Conservation (phyloP, 2,797 vertebrate species). For the Acrocephalus scirpaceus region DNA sequence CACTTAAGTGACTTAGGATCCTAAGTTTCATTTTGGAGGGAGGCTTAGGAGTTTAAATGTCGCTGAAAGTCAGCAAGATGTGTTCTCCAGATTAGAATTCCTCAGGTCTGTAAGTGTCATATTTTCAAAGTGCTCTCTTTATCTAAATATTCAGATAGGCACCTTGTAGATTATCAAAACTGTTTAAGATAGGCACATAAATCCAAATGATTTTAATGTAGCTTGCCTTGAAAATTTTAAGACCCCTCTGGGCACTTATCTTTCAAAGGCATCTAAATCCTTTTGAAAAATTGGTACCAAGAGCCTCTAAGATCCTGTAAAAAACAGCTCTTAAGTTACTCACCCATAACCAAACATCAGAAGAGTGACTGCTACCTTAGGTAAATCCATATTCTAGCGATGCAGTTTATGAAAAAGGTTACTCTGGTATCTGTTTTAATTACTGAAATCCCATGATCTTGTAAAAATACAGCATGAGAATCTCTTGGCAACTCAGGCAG, state of each 20-base stretch:
- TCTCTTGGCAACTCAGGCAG: not conserved
- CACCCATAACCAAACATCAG: not conserved
- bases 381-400: not conserved
- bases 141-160: slow-evolving; percentile 56
- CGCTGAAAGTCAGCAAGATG: slow-evolving; percentile 33
- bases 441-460: not conserved
- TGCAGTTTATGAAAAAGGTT: not conserved
- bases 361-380: not conserved
- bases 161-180: slow-evolving; percentile 68
- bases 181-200: slow-evolving; percentile 58
- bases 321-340: slow-evolving; percentile 45
- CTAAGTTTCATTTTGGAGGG: slow-evolving; percentile 50
- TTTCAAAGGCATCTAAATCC: slow-evolving; percentile 65
- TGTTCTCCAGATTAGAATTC: slow-evolving; percentile 43
- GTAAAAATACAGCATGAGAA: not conserved
- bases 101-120: not conserved
- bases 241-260: slow-evolving; percentile 61
- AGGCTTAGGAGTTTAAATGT: slow-evolving; percentile 44
- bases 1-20: slow-evolving; percentile 67
- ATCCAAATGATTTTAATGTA: slow-evolving; percentile 63
- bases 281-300: slow-evolving; percentile 63
- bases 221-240: slow-evolving; percentile 64
- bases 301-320: slow-evolving; percentile 46
- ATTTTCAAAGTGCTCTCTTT: slow-evolving; percentile 57
- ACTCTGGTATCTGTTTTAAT: not conserved